Percentiles rank a stretch among this genome's conserved stretches.
phyloP scores from a whole-genome alignment of 2,797 vertebrate species.

The Rallus crepitans region DNA sequence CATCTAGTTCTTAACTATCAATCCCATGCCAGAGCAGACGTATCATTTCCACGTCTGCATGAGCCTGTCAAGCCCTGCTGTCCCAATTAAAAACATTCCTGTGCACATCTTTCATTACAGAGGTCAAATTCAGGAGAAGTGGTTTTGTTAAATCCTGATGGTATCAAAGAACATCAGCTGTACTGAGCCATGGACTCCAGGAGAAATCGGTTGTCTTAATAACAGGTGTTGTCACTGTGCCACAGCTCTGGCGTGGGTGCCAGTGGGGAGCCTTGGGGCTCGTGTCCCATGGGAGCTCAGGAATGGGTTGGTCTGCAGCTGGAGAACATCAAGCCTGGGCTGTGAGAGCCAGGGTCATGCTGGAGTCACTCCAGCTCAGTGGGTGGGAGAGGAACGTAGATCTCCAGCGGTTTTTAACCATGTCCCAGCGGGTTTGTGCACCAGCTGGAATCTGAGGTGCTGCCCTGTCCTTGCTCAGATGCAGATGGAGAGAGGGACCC shows the following conservation, averaged over 20 bases:
- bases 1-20: not conserved
- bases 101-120: not conserved
- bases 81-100: not conserved
- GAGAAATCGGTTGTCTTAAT: not conserved
- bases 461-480: not conserved
- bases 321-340: not conserved
- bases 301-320: not conserved
- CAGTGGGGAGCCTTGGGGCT: not conserved
- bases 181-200: not conserved
- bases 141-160: not conserved
- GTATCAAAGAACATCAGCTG: not conserved
- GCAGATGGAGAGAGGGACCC: not conserved
- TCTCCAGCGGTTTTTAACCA: not conserved
- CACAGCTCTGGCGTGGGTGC: accelerated
- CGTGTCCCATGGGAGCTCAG: accelerated
- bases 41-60: slow-evolving; percentile 41
- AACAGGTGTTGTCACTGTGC: not conserved
- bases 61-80: not conserved
- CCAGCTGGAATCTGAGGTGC: not conserved
- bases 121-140: not conserved
- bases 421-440: accelerated
- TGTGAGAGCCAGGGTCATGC: not conserved
- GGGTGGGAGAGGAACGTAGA: not conserved
- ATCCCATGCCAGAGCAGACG: not conserved
- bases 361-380: not conserved